Evolutionary conservation across 2,113 vertebrate genomes (phyloP), one percentile per base, ranked within the genome.

Genomic region (Platichthys flesus): DNA sequence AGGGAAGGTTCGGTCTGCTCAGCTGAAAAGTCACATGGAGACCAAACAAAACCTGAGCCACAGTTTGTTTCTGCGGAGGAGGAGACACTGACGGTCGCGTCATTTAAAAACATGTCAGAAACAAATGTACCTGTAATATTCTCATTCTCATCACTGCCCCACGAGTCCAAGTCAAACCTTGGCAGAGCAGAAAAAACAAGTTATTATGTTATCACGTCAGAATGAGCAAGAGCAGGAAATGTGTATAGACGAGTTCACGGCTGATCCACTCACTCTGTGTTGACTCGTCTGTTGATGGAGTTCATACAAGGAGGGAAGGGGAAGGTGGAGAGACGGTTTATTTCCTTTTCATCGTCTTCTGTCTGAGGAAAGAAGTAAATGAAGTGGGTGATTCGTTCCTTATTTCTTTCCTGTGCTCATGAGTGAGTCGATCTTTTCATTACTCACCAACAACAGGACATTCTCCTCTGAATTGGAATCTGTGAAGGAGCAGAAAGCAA

Each of bases 281-380:
- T 93, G 71, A 76, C 75, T 56, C 97, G 88, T 1, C 97, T 94
- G 64, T 97, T 94, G 84, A 99, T 97, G 88, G 97, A 99, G 87
- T 96, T 96, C 0, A 94, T 85, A 10, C 96, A 96, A 6, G 97
- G 97, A 1, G 97, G 97, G 66, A 98, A 99, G 8, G 97, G 95
- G 61, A 98, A 96, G 5, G 95, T 98, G 47, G 97, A 99, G 14
- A 99, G 96, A 0, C 97, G 94, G 79, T 99, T 98, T 87, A 98
- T 97, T 56, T 98, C 97, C 91, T 96, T 97, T 84, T 97, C 97
- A 0, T 86, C 94, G 72, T 96, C 95, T 58, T 92, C 87, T 21
- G 81, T 57, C 92, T 94, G 83, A 72, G 49, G 54, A 42, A 23
- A 42, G 9, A 42, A 4, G 13, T 52, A 10, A 66, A 59, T 1